Percentiles rank a stretch among this genome's conserved stretches.
phyloP scores from a whole-genome alignment of 2,797 vertebrate genomes.

The Furcifer pardalis region DNA sequence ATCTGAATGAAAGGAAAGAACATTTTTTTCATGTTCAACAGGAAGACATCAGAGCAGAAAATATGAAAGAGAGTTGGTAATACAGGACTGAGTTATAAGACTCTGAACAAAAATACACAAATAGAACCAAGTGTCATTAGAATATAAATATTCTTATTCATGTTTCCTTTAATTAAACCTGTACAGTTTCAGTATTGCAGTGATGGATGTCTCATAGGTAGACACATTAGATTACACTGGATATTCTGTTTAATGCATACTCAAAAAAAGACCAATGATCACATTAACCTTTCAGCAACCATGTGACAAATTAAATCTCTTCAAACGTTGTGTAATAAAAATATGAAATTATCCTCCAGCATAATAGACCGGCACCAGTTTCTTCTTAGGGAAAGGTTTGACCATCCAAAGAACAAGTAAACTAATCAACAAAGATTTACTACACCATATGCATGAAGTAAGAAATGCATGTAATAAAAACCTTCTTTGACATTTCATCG shows the following conservation, averaged over 20 bases:
- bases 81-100: neutral
- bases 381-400: conserved; percentile 24
- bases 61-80: neutral
- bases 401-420: conserved; percentile 57
- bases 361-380: conserved; percentile 19
- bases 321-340: conserved; percentile 29
- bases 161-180: conserved; percentile 26
- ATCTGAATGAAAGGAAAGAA: neutral
- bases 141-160: neutral
- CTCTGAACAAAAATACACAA: neutral
- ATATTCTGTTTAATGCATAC: conserved; percentile 29
- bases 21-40: neutral
- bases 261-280: conserved; percentile 53
- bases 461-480: conserved; percentile 26
- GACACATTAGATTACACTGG: conserved; percentile 13
- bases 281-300: conserved; percentile 46
- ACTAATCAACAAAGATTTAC: conserved; percentile 55
- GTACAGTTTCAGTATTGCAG: neutral
- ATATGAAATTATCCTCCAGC: conserved; percentile 17
- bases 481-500: conserved; percentile 50
- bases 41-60: neutral
- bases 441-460: conserved; percentile 24
- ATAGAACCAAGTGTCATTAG: neutral
- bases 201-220: conserved; percentile 14
- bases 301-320: conserved; percentile 40